Conservation (phyloP, 2,888 invertebrate species). For the Drosophila yooni region DNA sequence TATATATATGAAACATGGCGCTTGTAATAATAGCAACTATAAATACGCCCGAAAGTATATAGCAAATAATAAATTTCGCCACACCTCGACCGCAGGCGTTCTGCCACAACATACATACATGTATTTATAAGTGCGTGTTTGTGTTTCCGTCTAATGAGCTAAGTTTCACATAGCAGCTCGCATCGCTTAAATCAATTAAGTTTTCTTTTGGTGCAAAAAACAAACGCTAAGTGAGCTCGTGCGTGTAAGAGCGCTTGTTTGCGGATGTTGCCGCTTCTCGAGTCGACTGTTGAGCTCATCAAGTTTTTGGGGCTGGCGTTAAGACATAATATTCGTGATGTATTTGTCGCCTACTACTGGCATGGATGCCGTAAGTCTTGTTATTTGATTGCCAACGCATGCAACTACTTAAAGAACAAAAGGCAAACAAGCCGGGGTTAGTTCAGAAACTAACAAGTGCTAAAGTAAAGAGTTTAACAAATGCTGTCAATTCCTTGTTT, state of each 20-base stretch:
- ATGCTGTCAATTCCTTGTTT: conserved; percentile 26
- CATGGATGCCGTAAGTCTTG: conserved; percentile 49
- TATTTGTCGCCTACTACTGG: conserved; percentile 54
- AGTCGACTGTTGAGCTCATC: conserved; percentile 7
- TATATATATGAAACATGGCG: conserved; percentile 13
- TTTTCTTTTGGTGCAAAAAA: conserved; percentile 34
- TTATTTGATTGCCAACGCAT: conserved; percentile 61
- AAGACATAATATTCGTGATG: conserved; percentile 59
- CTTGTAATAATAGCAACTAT: conserved; percentile 21
- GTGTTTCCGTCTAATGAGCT: conserved; percentile 36
- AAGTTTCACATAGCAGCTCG: conserved; percentile 43
- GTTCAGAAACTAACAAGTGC: conserved; percentile 14
- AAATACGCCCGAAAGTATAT: conserved; percentile 44
- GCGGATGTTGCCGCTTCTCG: conserved; percentile 7
- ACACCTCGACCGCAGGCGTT: conserved; percentile 27
- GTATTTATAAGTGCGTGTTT: conserved; percentile 11
- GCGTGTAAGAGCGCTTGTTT: conserved; percentile 52
- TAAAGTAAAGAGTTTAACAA: conserved; percentile 30
- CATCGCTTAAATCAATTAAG: conserved; percentile 68
- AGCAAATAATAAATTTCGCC: conserved; percentile 46
- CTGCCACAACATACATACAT: background rate
- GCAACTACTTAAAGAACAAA: conserved; percentile 23
- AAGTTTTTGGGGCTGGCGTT: conserved; percentile 53
- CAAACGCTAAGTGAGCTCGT: conserved; percentile 58
- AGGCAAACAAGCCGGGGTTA: conserved; percentile 1